phyloP scores from a whole-genome alignment of 2,797 vertebrate species.

The Coilia nasus region DNA sequence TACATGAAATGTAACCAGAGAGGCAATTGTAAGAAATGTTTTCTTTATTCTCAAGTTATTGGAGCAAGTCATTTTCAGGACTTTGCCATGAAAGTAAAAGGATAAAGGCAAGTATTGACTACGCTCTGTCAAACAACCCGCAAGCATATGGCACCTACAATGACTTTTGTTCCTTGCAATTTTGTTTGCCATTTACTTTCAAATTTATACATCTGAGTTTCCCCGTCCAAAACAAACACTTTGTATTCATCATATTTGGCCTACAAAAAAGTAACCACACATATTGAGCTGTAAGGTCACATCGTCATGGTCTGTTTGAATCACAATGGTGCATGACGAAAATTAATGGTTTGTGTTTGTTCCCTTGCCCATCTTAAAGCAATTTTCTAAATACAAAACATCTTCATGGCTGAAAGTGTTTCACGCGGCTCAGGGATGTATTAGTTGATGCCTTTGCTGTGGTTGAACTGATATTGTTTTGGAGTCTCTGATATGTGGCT shows the following conservation, averaged over 20 bases:
- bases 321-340: slow-evolving; percentile 19
- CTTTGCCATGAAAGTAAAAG: neutral
- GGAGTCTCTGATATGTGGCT: slow-evolving; percentile 15
- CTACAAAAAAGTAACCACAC: slow-evolving; percentile 3
- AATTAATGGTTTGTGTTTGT: slow-evolving; percentile 25
- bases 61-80: neutral
- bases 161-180: neutral
- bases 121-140: neutral
- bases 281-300: slow-evolving; percentile 11
- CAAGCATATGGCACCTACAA: neutral
- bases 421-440: slow-evolving; percentile 2
- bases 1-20: neutral
- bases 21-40: neutral
- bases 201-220: neutral
- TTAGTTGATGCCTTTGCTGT: slow-evolving; percentile 5
- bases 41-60: neutral
- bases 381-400: slow-evolving; percentile 19
- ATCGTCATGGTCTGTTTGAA: slow-evolving; percentile 19
- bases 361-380: slow-evolving; percentile 10
- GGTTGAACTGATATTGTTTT: slow-evolving; percentile 20
- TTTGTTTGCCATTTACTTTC: slow-evolving; percentile 3
- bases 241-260: slow-evolving; percentile 21
- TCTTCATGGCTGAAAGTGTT: slow-evolving; percentile 7
- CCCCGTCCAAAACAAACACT: neutral
- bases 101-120: neutral